A percentile compares a stretch with the other conserved stretches of the same genome.
phyloP scores from a whole-genome alignment of 2,797 vertebrate species.

The Manis crassicaudata region DNA sequence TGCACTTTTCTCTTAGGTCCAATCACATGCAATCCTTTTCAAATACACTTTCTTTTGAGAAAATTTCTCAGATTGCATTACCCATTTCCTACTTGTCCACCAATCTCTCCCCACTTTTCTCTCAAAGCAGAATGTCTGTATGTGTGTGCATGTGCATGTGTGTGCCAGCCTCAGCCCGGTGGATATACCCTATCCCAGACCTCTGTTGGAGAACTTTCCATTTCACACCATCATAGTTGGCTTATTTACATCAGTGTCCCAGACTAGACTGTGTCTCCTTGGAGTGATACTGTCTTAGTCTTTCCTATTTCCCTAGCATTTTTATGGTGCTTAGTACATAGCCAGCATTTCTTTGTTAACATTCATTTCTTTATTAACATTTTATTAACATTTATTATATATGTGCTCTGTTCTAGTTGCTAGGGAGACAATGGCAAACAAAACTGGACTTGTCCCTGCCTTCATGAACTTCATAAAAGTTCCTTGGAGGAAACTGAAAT shows the following conservation, averaged over 20 bases:
- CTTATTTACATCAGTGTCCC: neutral
- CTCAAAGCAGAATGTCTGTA: rapidly evolving
- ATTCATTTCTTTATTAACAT: neutral
- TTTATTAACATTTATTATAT: neutral
- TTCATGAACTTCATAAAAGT: neutral
- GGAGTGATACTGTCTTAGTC: neutral
- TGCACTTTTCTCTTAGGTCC: neutral
- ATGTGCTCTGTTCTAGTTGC: neutral
- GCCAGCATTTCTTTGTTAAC: neutral
- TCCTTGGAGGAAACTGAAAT: neutral
- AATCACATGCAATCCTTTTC: neutral
- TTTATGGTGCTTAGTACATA: neutral
- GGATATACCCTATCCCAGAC: too few species aligned
- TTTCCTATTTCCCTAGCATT: neutral
- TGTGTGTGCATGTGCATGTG: rapidly evolving
- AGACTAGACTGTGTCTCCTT: neutral
- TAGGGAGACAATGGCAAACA: neutral
- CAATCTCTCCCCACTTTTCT: neutral
- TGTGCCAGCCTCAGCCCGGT: too few species aligned
- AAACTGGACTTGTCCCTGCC: neutral
- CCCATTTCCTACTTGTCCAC: neutral
- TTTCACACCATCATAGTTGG: neutral
- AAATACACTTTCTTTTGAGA: conserved; percentile 28
- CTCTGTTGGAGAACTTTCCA: neutral
- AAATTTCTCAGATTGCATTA: neutral